These are phyloP conservation scores for Clarias batrachus DNA, from an alignment of 2,113 vertebrate genomes.

Conservation along the genomic window DNA sequence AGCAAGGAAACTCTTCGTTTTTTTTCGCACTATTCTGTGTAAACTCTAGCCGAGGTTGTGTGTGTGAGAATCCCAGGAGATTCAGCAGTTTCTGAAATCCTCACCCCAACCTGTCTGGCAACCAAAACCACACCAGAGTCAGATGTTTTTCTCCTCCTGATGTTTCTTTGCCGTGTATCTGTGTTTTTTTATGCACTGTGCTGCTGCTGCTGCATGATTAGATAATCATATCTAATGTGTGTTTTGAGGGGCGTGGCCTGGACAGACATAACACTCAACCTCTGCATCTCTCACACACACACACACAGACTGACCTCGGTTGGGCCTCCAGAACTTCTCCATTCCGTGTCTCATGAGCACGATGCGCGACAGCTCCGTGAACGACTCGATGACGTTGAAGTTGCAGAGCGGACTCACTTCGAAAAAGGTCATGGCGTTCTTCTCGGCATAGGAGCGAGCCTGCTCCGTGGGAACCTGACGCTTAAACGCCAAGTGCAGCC, in stretches of 20 bases:
- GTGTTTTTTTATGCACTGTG: background rate
- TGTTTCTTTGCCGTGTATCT: background rate
- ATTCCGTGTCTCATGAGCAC: constrained; percentile 98
- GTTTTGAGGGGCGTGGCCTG: background rate
- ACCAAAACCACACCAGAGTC: background rate
- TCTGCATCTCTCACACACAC: background rate
- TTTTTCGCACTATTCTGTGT: too few species aligned
- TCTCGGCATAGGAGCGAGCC: constrained; percentile 91
- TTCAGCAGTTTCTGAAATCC: background rate
- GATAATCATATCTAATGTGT: background rate
- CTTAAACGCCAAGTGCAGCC: constrained; percentile 95
- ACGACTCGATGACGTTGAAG: constrained; percentile 97
- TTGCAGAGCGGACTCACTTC: constrained; percentile 98
- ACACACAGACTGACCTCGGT: constrained; percentile 79
- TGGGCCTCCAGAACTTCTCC: constrained; percentile 99
- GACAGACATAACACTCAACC: background rate
- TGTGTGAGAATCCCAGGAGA: background rate
- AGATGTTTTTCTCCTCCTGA: background rate
- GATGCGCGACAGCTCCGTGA: constrained; percentile 94
- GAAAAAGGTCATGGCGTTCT: constrained; percentile 98
- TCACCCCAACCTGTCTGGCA: too few species aligned
- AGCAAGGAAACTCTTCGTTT: too few species aligned
- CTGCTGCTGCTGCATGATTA: background rate
- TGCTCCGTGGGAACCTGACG: constrained; percentile 95
- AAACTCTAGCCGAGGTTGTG: too few species aligned